Percentiles rank a stretch among this genome's conserved stretches.
These are phyloP conservation scores for Strix uralensis DNA, from an alignment of 2,113 vertebrate species.

Conservation along the genomic window DNA sequence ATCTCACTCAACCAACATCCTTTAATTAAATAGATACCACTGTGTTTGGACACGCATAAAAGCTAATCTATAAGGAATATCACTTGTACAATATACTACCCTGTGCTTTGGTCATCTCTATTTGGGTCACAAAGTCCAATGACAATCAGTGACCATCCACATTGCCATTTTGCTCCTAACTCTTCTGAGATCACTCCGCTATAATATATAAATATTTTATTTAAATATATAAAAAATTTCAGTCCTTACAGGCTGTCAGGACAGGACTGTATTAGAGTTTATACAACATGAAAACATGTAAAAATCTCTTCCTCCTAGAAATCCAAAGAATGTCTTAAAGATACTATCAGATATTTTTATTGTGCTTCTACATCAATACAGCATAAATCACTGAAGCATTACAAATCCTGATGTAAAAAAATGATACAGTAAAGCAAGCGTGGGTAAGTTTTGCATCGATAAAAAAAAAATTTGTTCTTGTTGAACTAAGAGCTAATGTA, in stretches of 20 bases:
- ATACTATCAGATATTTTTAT: background rate
- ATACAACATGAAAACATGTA: background rate
- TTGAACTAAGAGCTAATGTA: background rate
- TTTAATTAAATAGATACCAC: background rate
- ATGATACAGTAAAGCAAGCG: background rate
- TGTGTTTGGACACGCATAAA: background rate
- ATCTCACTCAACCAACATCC: background rate
- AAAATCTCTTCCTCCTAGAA: background rate
- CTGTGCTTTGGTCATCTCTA: background rate
- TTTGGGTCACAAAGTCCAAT: background rate
- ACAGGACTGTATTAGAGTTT: background rate
- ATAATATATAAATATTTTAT: background rate
- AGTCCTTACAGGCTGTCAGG: background rate
- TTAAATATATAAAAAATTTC: background rate
- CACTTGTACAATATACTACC: background rate
- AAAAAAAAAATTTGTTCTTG: background rate
- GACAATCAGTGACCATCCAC: background rate
- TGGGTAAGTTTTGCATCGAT: background rate
- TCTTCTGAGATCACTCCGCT: background rate
- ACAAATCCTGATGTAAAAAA: background rate
- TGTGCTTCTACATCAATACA: background rate
- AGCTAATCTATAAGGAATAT: background rate
- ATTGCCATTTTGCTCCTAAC: background rate
- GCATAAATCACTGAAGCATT: background rate
- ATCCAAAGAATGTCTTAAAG: background rate